A percentile compares a stretch with the other conserved stretches of the same genome.
phyloP scores from a whole-genome alignment of 1,140 invertebrate species.

The Whitmania pigra region DNA sequence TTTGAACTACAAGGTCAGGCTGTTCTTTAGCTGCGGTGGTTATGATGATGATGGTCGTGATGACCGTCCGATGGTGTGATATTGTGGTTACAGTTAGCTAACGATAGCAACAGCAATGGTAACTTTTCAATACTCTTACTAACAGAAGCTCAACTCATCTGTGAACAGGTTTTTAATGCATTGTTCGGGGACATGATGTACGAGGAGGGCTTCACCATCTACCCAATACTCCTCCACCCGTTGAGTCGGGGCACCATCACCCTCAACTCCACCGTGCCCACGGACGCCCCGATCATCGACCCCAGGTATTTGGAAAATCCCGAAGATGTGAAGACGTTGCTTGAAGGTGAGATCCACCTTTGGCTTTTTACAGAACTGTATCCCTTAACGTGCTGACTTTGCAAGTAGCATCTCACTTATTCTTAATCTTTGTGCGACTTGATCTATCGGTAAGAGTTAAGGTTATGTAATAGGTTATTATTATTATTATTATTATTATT shows the following conservation, averaged over 20 bases:
- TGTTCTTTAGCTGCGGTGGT: not conserved
- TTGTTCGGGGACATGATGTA: constrained; percentile 18
- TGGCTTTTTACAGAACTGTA: not conserved
- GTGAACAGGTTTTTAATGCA: constrained; percentile 16
- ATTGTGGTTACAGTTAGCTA: no score
- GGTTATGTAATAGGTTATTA: no score
- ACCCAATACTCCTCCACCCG: constrained; percentile 28
- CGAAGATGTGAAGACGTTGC: constrained; percentile 30
- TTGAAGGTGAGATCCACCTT: constrained; percentile 27
- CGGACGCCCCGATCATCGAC: constrained; percentile 65
- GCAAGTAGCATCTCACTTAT: no score
- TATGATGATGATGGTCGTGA: not conserved
- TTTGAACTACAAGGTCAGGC: constrained; percentile 17
- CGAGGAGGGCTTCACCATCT: constrained; percentile 20
- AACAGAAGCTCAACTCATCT: not conserved
- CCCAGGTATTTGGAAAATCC: constrained; percentile 45
- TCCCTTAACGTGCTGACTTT: no score
- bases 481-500: no score
- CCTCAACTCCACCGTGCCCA: constrained; percentile 53
- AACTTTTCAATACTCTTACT: no score
- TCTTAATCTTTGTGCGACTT: no score
- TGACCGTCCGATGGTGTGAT: not conserved
- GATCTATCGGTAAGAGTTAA: no score
- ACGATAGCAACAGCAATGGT: no score
- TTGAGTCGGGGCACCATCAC: constrained; percentile 31